These are phyloP conservation scores for Pachyramphus minor DNA, from an alignment of 2,113 vertebrate genomes.

Conservation along the genomic window DNA sequence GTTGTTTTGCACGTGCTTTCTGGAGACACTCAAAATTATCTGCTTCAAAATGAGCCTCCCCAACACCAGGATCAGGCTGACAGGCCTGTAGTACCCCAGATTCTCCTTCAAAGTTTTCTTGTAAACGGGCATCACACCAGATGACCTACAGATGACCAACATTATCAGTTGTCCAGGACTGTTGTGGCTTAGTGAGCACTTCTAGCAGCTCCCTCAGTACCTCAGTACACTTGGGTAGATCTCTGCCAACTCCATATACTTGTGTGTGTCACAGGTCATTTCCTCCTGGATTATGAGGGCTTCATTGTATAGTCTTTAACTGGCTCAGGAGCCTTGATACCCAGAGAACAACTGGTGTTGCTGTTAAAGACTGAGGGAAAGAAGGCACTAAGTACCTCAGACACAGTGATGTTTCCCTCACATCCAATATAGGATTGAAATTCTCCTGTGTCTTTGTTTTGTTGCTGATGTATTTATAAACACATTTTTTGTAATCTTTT, in stretches of 20 bases:
- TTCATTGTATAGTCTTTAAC: rapidly evolving
- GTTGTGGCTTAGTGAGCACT: not conserved
- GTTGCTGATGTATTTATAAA: not conserved
- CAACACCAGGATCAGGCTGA: not conserved
- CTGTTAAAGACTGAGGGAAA: not conserved
- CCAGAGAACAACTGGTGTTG: not conserved
- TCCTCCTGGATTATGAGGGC: not conserved
- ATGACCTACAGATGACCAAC: not conserved
- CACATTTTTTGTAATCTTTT: not conserved
- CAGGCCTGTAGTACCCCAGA: not conserved
- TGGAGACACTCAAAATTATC: not conserved
- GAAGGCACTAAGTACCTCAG: rapidly evolving
- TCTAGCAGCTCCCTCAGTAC: not conserved
- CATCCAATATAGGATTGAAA: not conserved
- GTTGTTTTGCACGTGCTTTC: not conserved
- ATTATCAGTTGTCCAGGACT: not conserved
- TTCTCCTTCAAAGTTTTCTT: not conserved
- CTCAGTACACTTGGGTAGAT: not conserved
- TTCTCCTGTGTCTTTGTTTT: not conserved
- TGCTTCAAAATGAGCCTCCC: not conserved
- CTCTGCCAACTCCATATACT: not conserved
- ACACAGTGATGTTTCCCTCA: not conserved
- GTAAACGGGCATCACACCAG: not conserved
- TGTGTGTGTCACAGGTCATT: not conserved
- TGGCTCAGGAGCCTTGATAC: rapidly evolving